Evolutionary conservation across 2,888 invertebrate species (phyloP).

Genomic region (Drosophila meridionalis): DNA sequence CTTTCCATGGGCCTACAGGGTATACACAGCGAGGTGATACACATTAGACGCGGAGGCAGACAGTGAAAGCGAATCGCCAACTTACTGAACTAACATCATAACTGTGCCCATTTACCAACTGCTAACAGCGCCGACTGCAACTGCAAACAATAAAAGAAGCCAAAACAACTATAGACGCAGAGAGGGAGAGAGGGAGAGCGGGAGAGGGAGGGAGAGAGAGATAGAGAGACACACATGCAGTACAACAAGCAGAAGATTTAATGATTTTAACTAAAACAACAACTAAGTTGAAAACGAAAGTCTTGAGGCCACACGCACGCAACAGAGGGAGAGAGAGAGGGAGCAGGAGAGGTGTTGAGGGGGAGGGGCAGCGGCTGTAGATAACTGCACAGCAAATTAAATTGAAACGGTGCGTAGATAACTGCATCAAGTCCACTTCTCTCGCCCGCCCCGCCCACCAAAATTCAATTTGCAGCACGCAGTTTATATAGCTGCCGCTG

Average conservation of each 20-base stretch:
- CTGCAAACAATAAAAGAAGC: constrained; percentile 35
- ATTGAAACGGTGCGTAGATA: constrained; percentile 43
- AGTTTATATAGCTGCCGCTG: constrained; percentile 12
- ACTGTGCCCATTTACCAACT: constrained; percentile 48
- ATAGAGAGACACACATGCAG: constrained; percentile 13
- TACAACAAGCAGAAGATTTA: constrained; percentile 40
- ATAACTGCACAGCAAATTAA: constrained; percentile 47
- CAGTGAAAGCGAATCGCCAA: constrained; percentile 53
- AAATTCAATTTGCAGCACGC: constrained; percentile 18
- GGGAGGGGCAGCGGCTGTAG: not conserved
- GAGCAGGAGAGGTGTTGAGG: not conserved
- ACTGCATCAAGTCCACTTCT: constrained; percentile 8
- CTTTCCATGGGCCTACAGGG: constrained; percentile 12
- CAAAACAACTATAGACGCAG: constrained; percentile 11
- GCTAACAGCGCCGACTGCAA: constrained; percentile 36
- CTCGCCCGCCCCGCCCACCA: not conserved
- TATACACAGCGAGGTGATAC: constrained; percentile 1
- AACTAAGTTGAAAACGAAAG: constrained; percentile 52
- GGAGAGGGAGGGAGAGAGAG: not conserved
- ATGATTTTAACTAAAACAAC: constrained; percentile 60
- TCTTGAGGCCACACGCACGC: constrained; percentile 39
- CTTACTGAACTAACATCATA: constrained; percentile 39
- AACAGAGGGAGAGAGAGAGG: not conserved
- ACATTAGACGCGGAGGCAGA: constrained; percentile 17
- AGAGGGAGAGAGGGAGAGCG: not conserved